A percentile compares a stretch with the other conserved stretches of the same genome.
Conservation (phyloP, 2,888 invertebrate species). For the Drosophila parthenogenetica region DNA sequence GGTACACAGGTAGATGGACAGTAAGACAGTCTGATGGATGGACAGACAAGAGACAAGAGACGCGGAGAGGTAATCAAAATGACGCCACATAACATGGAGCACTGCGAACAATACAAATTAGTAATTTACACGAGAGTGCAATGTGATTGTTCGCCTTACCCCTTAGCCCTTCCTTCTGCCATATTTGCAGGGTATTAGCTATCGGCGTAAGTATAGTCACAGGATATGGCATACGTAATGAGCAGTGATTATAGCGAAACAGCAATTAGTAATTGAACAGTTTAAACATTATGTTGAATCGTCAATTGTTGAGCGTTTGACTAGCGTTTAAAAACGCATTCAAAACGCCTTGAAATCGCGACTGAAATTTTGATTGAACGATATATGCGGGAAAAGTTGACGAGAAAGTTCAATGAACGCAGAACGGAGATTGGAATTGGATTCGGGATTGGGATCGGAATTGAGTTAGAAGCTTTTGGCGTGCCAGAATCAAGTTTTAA, state of each 20-base stretch:
- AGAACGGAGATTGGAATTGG: constrained; percentile 20
- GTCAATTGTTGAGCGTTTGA: constrained; percentile 28
- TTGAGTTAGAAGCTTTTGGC: constrained; percentile 1
- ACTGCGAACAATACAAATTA: constrained; percentile 62
- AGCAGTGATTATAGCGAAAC: constrained; percentile 57
- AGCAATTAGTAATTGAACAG: constrained; percentile 70
- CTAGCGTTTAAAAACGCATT: constrained; percentile 28
- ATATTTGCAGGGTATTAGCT: constrained; percentile 36
- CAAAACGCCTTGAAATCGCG: constrained; percentile 16
- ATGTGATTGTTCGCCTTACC: background rate
- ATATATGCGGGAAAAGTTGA: constrained; percentile 24
- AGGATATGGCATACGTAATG: constrained; percentile 58
- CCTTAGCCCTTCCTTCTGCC: background rate
- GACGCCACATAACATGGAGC: constrained; percentile 31
- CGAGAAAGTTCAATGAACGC: constrained; percentile 68
- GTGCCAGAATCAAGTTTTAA: constrained; percentile 1
- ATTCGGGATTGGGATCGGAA: constrained; percentile 17
- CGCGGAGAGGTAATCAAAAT: constrained; percentile 38
- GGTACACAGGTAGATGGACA: background rate
- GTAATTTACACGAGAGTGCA: constrained; percentile 66
- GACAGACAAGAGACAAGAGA: constrained; percentile 2
- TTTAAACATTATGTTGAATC: constrained; percentile 42
- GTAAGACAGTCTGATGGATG: constrained; percentile 3
- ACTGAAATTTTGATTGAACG: no score
- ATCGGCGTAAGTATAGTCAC: constrained; percentile 30